These are phyloP conservation scores for Hydropsyche tenuis DNA, from an alignment of 1,140 invertebrate genomes.

Conservation along the genomic window DNA sequence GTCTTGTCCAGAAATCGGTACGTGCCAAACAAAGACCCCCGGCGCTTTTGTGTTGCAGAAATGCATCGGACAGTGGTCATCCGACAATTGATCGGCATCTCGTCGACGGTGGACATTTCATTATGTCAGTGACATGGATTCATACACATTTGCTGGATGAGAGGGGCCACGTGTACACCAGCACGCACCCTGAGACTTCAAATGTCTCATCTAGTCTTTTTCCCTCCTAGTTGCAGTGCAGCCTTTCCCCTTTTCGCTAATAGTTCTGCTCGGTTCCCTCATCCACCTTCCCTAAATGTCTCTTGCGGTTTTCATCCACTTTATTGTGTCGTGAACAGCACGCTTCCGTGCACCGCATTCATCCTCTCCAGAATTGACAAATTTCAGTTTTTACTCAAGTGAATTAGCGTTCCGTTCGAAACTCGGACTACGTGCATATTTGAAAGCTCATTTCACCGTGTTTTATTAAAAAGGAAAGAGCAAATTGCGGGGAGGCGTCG, in stretches of 20 bases:
- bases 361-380: too few species aligned
- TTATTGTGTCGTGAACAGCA: conserved; percentile 6
- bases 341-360: too few species aligned
- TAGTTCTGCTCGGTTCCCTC: conserved; percentile 21
- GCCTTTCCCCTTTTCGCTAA: conserved; percentile 23
- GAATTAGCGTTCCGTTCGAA: too few species aligned
- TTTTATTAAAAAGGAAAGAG: background rate
- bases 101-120: conserved; percentile 23
- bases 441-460: background rate
- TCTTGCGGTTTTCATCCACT: conserved; percentile 35
- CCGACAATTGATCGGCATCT: conserved; percentile 24
- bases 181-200: background rate
- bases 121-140: conserved; percentile 29
- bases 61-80: conserved; percentile 26
- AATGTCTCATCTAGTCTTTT: conserved; percentile 20
- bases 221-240: background rate
- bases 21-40: too few species aligned
- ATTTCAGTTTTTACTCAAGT: too few species aligned
- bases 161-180: background rate
- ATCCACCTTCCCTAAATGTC: conserved; percentile 21
- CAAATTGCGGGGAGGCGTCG: background rate
- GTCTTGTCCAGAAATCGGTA: background rate
- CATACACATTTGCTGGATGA: background rate
- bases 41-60: background rate
- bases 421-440: background rate